Evolutionary conservation across 2,797 vertebrate genomes (phyloP).

Genomic region (Danio jaintianensis): DNA sequence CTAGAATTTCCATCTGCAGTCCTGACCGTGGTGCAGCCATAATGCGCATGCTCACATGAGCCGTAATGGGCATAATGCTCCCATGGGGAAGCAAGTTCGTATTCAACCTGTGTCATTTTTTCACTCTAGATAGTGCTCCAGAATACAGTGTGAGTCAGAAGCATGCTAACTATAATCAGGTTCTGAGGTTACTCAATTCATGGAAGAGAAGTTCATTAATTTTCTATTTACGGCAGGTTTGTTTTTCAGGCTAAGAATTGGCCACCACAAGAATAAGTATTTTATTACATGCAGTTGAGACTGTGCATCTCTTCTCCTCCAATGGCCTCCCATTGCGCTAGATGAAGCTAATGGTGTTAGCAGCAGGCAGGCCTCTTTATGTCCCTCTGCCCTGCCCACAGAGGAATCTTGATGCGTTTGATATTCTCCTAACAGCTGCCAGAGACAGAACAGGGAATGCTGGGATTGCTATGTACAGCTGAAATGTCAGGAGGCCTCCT

Average conservation of each 20-base stretch:
- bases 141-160: slow-evolving; percentile 20
- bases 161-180: slow-evolving; percentile 6
- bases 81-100: not conserved
- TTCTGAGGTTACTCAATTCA: slow-evolving; percentile 26
- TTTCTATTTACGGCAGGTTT: slow-evolving; percentile 31
- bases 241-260: slow-evolving; percentile 18
- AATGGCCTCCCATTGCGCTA: slow-evolving; percentile 8
- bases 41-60: not conserved
- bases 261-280: slow-evolving; percentile 26
- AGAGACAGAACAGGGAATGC: slow-evolving; percentile 64
- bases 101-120: not conserved
- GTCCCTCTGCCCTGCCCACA: slow-evolving; percentile 37
- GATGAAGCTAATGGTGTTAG: slow-evolving; percentile 43
- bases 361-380: slow-evolving; percentile 43
- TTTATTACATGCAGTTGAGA: slow-evolving; percentile 34
- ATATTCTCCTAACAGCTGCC: slow-evolving; percentile 71
- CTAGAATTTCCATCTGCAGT: not conserved
- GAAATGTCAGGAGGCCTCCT: slow-evolving; percentile 71
- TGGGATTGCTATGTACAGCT: slow-evolving; percentile 70
- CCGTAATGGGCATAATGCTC: not conserved
- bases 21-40: not conserved
- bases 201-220: slow-evolving; percentile 20
- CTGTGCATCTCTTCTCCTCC: slow-evolving; percentile 14
- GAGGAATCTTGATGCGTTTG: slow-evolving; percentile 66
- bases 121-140: not conserved